Conservation (phyloP, 2,888 invertebrate genomes). For the Criorhina ranunculi region DNA sequence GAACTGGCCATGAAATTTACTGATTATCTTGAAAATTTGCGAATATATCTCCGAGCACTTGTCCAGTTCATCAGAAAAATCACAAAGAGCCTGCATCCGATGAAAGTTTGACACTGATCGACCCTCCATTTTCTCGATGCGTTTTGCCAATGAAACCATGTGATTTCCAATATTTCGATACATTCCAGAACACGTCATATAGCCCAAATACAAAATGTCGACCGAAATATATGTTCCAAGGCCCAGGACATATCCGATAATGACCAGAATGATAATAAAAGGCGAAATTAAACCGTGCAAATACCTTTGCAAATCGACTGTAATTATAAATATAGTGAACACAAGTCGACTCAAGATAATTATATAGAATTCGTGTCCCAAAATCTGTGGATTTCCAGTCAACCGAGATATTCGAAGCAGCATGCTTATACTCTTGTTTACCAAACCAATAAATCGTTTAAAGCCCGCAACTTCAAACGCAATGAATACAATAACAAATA, state of each 20-base stretch:
- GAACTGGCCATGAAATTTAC: constrained; percentile 78
- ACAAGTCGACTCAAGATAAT: not conserved
- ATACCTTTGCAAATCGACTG: not conserved
- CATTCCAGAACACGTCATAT: constrained; percentile 14
- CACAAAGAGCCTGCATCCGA: constrained; percentile 79
- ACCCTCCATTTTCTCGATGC: constrained; percentile 11
- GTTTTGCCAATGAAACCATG: constrained; percentile 21
- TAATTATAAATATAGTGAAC: fast-evolving
- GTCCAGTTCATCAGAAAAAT: constrained; percentile 80
- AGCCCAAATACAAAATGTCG: constrained; percentile 36
- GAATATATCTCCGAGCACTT: constrained; percentile 78
- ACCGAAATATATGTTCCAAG: constrained; percentile 5
- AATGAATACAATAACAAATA: not conserved
- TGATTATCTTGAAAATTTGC: constrained; percentile 78
- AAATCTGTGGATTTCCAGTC: not conserved
- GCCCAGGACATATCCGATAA: not conserved
- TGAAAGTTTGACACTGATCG: constrained; percentile 73
- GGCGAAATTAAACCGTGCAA: not conserved
- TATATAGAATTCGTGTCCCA: not conserved
- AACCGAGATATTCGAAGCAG: constrained; percentile 6
- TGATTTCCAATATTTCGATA: constrained; percentile 28
- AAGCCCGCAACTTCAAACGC: not conserved
- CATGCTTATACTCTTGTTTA: not conserved
- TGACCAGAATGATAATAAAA: not conserved
- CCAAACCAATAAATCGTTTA: not conserved